Base-by-base conservation (phyloP, 64 coral and sea anemone species). In the Pachyseris speciosa region DNA sequence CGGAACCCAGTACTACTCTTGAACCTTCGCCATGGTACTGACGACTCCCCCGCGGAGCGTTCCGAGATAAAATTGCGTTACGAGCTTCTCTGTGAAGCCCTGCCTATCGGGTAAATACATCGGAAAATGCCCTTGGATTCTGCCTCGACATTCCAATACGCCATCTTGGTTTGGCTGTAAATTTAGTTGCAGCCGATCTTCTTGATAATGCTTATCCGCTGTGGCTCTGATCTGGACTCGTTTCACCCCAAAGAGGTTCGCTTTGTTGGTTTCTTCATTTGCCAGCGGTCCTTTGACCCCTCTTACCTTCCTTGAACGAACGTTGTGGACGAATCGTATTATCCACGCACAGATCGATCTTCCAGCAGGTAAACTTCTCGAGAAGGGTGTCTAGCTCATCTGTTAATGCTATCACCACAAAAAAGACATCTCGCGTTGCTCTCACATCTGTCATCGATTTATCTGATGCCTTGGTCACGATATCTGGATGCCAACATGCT, bases 61-160 rank as follows among this genome's bases (percentile, higher is more conserved):
- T 37, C 66, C 66, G 32, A 69, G 66, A 37, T 69, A 30, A 36
- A 36, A 33, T 69, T 69, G 66, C 36, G 66, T 69, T 36, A 69
- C 29, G 31, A 69, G 66, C 66, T 69, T 69, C 66, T 69, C 66
- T 37, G 66, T 69, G 31, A 57, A 64, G 22, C n/a, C 19, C 60
- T 64, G 60, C 22, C 60, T 64, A 64, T 64, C 60, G 27, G 60
- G 60, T n/a, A 64, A 64, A 64, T 64, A 64, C 60, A 64, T n/a
- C 60, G 60, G 60, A 64, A 64, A 64, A 64, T 64, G 60, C 60
- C 60, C 60, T 64, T 64, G 60, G 45, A 48, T 48, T 48, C 45
- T 48, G 45, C 45, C 45, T 48, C 45, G 45, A 48, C 45, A 48
- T 48, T 64, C 60, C 60, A 64, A 64, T 64, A 64, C 9, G 60